Conservation (phyloP, 2,888 invertebrate genomes). For the Carcina quercana region DNA sequence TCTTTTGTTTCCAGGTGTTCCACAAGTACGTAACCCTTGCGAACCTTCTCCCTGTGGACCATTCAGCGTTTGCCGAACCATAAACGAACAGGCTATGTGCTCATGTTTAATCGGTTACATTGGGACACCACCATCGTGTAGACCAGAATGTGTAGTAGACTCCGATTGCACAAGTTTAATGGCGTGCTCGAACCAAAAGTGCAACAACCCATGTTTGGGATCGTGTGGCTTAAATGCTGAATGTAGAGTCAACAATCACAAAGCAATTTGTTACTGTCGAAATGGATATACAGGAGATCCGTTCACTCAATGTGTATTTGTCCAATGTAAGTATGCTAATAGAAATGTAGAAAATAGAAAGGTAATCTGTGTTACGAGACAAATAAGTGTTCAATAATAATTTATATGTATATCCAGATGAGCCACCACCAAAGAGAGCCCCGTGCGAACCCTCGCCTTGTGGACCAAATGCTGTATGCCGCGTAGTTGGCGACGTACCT, state of each 20-base stretch:
- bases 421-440: slow-evolving; percentile 39
- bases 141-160: slow-evolving; percentile 88
- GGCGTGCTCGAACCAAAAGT: slow-evolving; percentile 86
- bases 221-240: slow-evolving; percentile 85
- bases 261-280: slow-evolving; percentile 89
- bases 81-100: slow-evolving; percentile 77
- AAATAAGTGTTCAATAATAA: slow-evolving; percentile 1
- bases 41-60: slow-evolving; percentile 85
- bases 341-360: too few relatives aligned
- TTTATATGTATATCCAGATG: slow-evolving; percentile 28
- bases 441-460: slow-evolving; percentile 85
- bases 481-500: slow-evolving; percentile 67
- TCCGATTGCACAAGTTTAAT: slow-evolving; percentile 84
- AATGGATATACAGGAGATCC: slow-evolving; percentile 85
- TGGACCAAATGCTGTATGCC: slow-evolving; percentile 84
- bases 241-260: slow-evolving; percentile 88
- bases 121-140: slow-evolving; percentile 84
- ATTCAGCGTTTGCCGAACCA: slow-evolving; percentile 79
- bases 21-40: slow-evolving; percentile 69
- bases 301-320: slow-evolving; percentile 77
- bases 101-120: slow-evolving; percentile 84
- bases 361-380: too few relatives aligned
- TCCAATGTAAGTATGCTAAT: slow-evolving; percentile 38
- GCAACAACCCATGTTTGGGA: slow-evolving; percentile 86
- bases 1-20: slow-evolving; percentile 29